These are phyloP conservation scores for Pterocles burchelli DNA, from an alignment of 2,113 vertebrate genomes.

Conservation along the genomic window DNA sequence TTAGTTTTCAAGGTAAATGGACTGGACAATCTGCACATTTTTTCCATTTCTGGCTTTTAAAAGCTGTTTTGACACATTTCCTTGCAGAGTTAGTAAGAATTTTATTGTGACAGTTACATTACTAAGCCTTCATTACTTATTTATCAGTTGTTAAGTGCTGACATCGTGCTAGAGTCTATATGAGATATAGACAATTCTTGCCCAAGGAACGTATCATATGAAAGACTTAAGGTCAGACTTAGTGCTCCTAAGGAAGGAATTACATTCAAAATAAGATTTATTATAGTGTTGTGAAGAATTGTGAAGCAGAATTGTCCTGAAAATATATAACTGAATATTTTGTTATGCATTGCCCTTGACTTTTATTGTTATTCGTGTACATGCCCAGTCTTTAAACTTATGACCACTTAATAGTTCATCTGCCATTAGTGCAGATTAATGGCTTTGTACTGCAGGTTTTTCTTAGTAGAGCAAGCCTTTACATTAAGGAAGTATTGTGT, in stretches of 20 bases:
- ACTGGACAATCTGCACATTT: background rate
- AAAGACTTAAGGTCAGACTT: background rate
- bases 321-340: background rate
- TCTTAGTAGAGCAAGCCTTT: background rate
- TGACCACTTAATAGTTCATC: background rate
- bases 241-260: background rate
- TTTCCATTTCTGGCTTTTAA: background rate
- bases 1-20: background rate
- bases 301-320: background rate
- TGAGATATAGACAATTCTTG: background rate
- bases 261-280: background rate
- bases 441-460: background rate
- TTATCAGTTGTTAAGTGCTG: background rate
- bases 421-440: background rate
- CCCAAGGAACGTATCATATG: rapidly evolving
- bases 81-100: background rate
- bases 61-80: background rate
- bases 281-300: background rate
- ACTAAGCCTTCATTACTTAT: background rate
- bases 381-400: background rate
- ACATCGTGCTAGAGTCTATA: background rate
- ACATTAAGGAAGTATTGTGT: background rate
- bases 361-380: background rate
- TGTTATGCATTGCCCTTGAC: background rate
- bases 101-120: background rate